Evolutionary conservation across 2,797 vertebrate species (phyloP), one percentile per base, ranked within the genome.

Genomic region (Serranus cabrilla): DNA sequence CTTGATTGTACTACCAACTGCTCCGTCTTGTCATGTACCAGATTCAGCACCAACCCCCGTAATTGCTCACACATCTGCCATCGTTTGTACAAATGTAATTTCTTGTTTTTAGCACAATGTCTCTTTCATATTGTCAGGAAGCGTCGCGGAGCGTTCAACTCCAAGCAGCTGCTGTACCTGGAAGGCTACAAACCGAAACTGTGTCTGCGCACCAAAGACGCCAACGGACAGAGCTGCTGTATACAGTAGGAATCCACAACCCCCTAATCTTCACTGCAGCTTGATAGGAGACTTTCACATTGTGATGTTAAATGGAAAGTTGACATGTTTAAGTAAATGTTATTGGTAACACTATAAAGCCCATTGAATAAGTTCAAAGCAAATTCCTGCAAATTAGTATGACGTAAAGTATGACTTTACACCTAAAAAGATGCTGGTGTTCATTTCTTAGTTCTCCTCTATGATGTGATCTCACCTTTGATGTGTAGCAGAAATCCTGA

Each of bases 171-270:
- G 87, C 95, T 97, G 86, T 99, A 98, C 87, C 96, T 99, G 90
- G 98, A 99, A 93, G 98, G 95, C 93, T 99, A 99, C 95, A 96
- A 97, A 74, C 96, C 98, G 80, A 99, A 98, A 93, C 96, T 99
- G 94, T 94, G 97, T 85, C 94, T 99, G 88, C 97, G 97, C 92
- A 97, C 96, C 94, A 97, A 96, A 94, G 97, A 99, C 61, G 94
- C 95, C 93, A 98, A 98, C 23, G 96, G 96, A 71, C 97, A 97
- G 93, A 94, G 82, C 91, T 98, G 98, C 95, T 96, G 95, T 82
- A 80, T 99, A 90, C 98, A 99, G 92, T 99, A 97, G 90, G 80
- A 74, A 27, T 23, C 56, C 47, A 1, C 59, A 54, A 42, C 21
- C 23, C 74, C 37, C 20, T 39, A 25, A 50, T 43, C 20, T 23